These are phyloP conservation scores for Chauna torquata DNA, from an alignment of 2,113 vertebrate species.

Conservation along the genomic window DNA sequence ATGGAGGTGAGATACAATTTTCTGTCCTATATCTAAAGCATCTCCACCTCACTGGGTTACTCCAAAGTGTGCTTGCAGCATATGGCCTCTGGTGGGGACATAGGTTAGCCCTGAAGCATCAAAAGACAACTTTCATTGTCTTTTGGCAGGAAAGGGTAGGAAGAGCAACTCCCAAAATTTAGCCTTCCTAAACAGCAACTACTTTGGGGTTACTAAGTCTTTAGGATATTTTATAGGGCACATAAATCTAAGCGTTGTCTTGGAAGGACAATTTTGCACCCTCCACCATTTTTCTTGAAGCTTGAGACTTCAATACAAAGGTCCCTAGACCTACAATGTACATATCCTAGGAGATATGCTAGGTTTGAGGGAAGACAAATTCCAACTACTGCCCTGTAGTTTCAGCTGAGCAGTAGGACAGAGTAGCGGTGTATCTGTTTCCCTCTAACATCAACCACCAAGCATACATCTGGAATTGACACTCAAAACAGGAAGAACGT, in stretches of 20 bases:
- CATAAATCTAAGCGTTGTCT: not conserved
- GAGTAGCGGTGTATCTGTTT: not conserved
- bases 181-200: not conserved
- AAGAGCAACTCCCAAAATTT: not conserved
- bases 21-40: not conserved
- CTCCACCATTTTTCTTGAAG: not conserved
- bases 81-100: not conserved
- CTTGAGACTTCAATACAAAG: not conserved
- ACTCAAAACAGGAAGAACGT: not conserved
- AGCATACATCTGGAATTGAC: not conserved
- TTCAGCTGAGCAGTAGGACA: not conserved
- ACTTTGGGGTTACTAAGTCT: not conserved
- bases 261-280: not conserved
- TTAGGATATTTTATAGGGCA: not conserved
- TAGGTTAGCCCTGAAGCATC: not conserved
- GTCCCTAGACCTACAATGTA: not conserved
- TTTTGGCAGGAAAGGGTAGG: not conserved
- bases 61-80: not conserved
- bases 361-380: not conserved
- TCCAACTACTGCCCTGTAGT: not conserved
- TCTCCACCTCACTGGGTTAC: not conserved
- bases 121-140: not conserved
- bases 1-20: constrained; percentile 81
- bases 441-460: not conserved
- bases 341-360: not conserved